Base-by-base conservation (phyloP, 2,113 vertebrate species). In the Cebus imitator region DNA sequence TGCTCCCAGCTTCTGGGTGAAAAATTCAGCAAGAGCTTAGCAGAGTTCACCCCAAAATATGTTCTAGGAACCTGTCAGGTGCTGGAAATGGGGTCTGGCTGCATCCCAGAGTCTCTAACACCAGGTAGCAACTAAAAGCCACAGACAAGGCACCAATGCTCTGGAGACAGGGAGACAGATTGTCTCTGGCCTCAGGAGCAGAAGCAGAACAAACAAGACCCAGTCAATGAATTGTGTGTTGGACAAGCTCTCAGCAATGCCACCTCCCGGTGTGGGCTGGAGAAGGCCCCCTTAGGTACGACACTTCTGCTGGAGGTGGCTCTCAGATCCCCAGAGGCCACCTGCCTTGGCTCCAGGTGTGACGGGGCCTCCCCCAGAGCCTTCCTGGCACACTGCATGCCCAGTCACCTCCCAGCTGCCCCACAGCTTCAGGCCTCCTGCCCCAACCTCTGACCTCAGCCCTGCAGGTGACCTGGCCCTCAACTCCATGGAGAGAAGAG, bases 181-280 rank as follows among this genome's bases (percentile, higher is more conserved):
- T 11, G n/a, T 37, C n/a, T 72, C n/a, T 21, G n/a, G 68, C 68
- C n/a, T 21, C n/a, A 8, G n/a, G 70, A 37, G 4, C n/a, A 40
- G n/a, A 40, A 9, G 18, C 17, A 40, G 9, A 5, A 18, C 18
- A 17, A 68, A 68, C 68, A 21, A 72, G 70, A 40, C n/a, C 20
- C 70, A 20, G n/a, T 12, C n/a, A 17, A 23, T 0, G n/a, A 40
- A 11, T 4, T 40, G 9, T 6, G 18, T 10, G 20, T 11, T 40
- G n/a, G 18, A n/a, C 35, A 4, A 4, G 40, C 0, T 3, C 50
- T 14, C 7, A 6, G 66, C 17, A 9, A 16, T 27, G 5, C 23
- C n/a, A 68, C 52, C 23, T 75, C 23, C 32, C 17, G 11, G 4
- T 0, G 1, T 6, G 52, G 73, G 40, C 68, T 37, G 40, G 35